phyloP scores from a whole-genome alignment of 2,797 vertebrate genomes.

The Steatocranus sp. region DNA sequence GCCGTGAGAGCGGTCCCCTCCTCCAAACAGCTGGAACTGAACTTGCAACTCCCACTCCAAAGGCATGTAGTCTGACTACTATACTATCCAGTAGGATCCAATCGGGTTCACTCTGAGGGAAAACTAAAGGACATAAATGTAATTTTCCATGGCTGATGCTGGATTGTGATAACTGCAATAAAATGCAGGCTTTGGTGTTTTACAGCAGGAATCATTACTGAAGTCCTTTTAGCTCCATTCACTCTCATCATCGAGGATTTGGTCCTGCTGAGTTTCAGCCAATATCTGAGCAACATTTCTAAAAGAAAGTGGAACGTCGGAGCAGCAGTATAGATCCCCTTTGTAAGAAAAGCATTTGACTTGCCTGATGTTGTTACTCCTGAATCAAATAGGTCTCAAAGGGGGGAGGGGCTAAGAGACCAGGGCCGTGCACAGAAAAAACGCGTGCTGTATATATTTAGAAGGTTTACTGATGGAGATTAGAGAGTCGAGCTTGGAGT shows the following conservation, averaged over 20 bases:
- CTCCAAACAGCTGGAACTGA: background rate
- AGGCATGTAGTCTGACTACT: background rate
- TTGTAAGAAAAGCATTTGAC: background rate
- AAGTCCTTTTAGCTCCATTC: background rate
- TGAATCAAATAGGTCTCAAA: background rate
- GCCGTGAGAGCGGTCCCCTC: accelerated
- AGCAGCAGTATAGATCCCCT: background rate
- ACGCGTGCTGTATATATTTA: accelerated
- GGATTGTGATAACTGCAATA: background rate
- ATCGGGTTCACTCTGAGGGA: accelerated
- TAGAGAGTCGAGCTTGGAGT: background rate
- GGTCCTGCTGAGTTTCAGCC: background rate
- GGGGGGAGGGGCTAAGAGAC: background rate
- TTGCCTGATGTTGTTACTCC: background rate
- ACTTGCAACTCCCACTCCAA: accelerated
- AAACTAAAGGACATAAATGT: background rate
- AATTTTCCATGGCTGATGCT: background rate
- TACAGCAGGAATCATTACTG: background rate
- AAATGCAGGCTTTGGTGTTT: background rate
- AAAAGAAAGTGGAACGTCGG: background rate
- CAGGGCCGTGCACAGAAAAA: background rate
- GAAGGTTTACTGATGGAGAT: background rate
- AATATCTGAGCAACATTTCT: background rate
- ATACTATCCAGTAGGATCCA: accelerated
- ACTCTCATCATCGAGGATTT: background rate